Conservation (phyloP, 2,113 vertebrate genomes). For the Varanus komodoensis region DNA sequence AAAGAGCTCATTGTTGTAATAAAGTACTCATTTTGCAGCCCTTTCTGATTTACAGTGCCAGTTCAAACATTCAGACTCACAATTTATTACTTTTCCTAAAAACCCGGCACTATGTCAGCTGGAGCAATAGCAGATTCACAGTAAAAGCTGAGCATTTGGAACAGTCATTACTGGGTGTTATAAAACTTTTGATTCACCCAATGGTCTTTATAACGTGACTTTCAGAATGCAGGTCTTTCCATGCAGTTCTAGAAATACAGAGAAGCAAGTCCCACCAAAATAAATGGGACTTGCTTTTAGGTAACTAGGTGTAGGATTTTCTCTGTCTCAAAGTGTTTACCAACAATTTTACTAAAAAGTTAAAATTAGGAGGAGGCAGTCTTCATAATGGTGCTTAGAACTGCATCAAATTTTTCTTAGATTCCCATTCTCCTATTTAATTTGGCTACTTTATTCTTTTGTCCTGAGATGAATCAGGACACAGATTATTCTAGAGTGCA, state of each 20-base stretch:
- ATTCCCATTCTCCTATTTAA: neutral
- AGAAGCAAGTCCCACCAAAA: too few relatives aligned
- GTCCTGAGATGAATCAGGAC: neutral
- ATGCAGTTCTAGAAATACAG: too few relatives aligned
- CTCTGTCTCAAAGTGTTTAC: neutral
- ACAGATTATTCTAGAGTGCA: neutral
- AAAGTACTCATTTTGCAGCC: neutral
- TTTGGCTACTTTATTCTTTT: neutral
- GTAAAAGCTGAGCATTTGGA: neutral
- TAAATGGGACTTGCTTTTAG: too few relatives aligned
- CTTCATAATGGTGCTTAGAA: neutral
- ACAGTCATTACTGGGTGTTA: slow-evolving; percentile 40
- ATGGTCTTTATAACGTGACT: neutral
- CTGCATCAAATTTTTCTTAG: neutral
- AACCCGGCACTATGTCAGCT: slow-evolving; percentile 27
- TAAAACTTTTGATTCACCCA: slow-evolving; percentile 40
- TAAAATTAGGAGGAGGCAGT: neutral
- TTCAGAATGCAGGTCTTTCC: neutral
- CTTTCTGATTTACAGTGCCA: neutral
- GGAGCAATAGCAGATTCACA: neutral
- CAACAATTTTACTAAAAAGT: neutral
- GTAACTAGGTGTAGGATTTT: neutral
- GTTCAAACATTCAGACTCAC: neutral
- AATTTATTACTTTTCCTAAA: slow-evolving; percentile 20
- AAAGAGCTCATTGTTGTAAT: neutral